Percentiles rank a stretch among this genome's conserved stretches.
These are phyloP conservation scores for Helarctos malayanus DNA, from an alignment of 2,797 vertebrate species.

Conservation along the genomic window DNA sequence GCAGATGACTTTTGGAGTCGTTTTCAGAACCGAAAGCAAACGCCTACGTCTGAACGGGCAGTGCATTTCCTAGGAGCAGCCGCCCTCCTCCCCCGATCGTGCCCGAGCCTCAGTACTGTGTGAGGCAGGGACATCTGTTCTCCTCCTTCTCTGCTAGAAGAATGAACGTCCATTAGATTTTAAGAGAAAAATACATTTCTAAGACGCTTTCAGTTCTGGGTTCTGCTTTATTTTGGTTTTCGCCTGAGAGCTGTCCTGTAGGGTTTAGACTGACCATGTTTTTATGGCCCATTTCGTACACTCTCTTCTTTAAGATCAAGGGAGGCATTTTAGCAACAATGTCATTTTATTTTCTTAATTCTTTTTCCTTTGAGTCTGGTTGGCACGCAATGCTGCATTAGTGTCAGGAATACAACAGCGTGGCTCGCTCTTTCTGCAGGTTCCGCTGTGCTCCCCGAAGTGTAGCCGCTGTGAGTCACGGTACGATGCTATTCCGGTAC, in stretches of 20 bases:
- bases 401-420: not conserved
- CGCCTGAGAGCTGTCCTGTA: not conserved
- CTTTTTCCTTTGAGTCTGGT: not conserved
- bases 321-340: not conserved
- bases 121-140: not conserved
- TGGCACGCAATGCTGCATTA: not conserved
- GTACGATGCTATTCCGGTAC: fast-evolving
- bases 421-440: not conserved
- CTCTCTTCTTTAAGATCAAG: not conserved
- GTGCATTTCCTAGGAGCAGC: not conserved
- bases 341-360: not conserved
- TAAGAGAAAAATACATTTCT: not conserved
- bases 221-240: not conserved
- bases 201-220: not conserved
- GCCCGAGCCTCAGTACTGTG: not conserved
- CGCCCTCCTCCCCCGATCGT: not conserved
- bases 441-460: not conserved
- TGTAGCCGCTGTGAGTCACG: not conserved
- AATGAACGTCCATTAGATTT: slow-evolving; percentile 1
- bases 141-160: not conserved
- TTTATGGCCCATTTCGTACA: not conserved
- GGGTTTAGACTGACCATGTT: not conserved
- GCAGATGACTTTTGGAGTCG: slow-evolving; percentile 54
- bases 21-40: slow-evolving; percentile 39
- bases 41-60: not conserved